Percentiles rank a stretch among this genome's conserved stretches.
phyloP scores from a whole-genome alignment of 2,113 vertebrate genomes.

The Ceyx margarethae region DNA sequence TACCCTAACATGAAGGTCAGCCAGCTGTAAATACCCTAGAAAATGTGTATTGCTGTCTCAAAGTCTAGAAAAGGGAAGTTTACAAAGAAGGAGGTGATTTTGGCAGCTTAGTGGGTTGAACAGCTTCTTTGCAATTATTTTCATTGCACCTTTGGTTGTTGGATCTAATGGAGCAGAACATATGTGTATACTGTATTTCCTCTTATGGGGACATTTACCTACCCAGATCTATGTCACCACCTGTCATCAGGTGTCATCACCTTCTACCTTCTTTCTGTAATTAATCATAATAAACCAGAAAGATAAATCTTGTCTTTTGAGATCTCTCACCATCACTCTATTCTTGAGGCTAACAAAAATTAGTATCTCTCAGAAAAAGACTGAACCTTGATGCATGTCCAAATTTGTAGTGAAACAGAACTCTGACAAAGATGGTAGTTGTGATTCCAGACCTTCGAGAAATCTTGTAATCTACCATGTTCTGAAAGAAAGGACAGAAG shows the following conservation, averaged over 20 bases:
- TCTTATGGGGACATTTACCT: neutral
- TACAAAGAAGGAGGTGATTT: neutral
- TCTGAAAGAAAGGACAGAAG: too few relatives aligned
- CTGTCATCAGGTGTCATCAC: too few relatives aligned
- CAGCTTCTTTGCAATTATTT: neutral
- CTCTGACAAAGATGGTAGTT: neutral
- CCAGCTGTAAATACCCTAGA: neutral
- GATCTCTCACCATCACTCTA: neutral
- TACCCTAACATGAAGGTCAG: neutral
- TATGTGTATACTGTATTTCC: neutral
- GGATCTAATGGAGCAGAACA: neutral
- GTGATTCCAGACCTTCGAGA: neutral
- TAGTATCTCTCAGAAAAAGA: neutral
- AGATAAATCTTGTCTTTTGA: neutral
- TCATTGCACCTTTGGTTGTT: neutral
- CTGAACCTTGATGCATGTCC: neutral
- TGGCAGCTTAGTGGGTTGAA: neutral
- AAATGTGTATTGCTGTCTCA: neutral
- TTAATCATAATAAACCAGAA: neutral
- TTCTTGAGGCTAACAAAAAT: neutral
- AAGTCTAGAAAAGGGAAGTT: neutral
- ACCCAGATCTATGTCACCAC: neutral
- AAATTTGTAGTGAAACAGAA: neutral
- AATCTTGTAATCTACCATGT: neutral
- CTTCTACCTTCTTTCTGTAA: neutral